A percentile compares a stretch with the other conserved stretches of the same genome.
Conservation (phyloP, 2,888 invertebrate genomes). For the Megalurothrips usitatus region DNA sequence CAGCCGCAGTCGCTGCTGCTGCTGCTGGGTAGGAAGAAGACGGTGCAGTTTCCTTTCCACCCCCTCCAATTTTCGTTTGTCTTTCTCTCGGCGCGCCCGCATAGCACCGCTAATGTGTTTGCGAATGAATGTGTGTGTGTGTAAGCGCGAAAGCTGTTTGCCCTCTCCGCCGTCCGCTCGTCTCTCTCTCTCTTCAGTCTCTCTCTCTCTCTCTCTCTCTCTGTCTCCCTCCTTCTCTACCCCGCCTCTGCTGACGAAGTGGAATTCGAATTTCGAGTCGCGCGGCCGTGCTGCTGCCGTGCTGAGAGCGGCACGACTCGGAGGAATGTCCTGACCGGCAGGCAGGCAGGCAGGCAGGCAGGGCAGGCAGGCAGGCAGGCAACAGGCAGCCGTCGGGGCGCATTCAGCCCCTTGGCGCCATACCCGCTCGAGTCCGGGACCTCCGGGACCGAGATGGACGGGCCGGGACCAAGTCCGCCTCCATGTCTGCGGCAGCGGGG, state of each 20-base stretch:
- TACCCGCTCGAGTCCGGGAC: too few species aligned
- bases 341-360: not conserved
- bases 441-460: too few species aligned
- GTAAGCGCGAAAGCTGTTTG: not conserved
- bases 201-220: slow-evolving; percentile 1
- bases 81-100: not conserved
- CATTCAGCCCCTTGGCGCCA: too few species aligned
- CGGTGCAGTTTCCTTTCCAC: too few species aligned
- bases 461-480: too few species aligned
- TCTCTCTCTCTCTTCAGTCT: not conserved
- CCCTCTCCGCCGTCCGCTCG: not conserved
- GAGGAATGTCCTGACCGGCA: not conserved
- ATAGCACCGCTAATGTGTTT: slow-evolving; percentile 23
- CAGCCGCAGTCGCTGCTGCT: too few species aligned
- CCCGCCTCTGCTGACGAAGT: not conserved
- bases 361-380: too few species aligned
- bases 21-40: too few species aligned
- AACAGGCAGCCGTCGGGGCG: too few species aligned
- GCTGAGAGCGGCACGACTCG: too few species aligned
- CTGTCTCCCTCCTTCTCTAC: not conserved
- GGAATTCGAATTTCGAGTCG: not conserved
- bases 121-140: slow-evolving; percentile 1
- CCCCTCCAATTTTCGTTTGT: slow-evolving; percentile 4
- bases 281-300: not conserved
- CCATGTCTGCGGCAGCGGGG: too few species aligned